Conservation (phyloP, 2,888 invertebrate genomes). For the Oxyteleia sp. region DNA sequence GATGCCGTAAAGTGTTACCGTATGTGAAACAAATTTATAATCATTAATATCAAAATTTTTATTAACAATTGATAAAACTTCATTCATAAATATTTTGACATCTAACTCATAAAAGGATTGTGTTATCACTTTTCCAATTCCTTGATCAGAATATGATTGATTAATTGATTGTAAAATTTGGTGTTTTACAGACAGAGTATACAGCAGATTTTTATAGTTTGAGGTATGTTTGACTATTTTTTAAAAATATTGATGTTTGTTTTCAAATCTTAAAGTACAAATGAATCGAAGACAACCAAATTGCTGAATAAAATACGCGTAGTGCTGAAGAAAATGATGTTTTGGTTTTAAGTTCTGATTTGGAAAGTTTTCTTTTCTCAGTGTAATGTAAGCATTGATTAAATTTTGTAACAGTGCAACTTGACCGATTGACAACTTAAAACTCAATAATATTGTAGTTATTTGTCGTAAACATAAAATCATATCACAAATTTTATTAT, state of each 20-base stretch:
- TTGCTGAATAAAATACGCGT: slow-evolving; percentile 4
- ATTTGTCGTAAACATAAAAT: slow-evolving; percentile 27
- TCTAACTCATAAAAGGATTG: slow-evolving; percentile 13
- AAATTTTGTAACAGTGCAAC: slow-evolving; percentile 24
- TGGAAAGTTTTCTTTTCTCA: slow-evolving; percentile 23
- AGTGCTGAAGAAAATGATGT: slow-evolving; percentile 20
- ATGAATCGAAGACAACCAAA: slow-evolving; percentile 22
- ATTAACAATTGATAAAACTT: slow-evolving; percentile 9
- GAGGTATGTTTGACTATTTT: slow-evolving; percentile 15
- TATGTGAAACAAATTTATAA: slow-evolving; percentile 20
- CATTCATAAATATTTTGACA: neutral
- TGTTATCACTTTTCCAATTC: slow-evolving; percentile 3
- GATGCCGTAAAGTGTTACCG: slow-evolving; percentile 4
- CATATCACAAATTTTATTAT: slow-evolving; percentile 38
- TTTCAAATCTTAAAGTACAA: slow-evolving; percentile 28
- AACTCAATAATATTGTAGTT: slow-evolving; percentile 1
- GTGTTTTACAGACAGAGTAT: slow-evolving; percentile 13
- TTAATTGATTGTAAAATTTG: slow-evolving; percentile 22
- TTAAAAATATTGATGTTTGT: slow-evolving; percentile 26
- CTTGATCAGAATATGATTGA: slow-evolving; percentile 17
- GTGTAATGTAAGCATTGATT: slow-evolving; percentile 18
- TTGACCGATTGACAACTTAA: slow-evolving; percentile 29
- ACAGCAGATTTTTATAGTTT: slow-evolving; percentile 30
- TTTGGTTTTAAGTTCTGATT: slow-evolving; percentile 4
- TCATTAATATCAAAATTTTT: slow-evolving; percentile 19